Base-by-base conservation (phyloP, 2,797 vertebrate species). In the Kryptopterus vitreolus region DNA sequence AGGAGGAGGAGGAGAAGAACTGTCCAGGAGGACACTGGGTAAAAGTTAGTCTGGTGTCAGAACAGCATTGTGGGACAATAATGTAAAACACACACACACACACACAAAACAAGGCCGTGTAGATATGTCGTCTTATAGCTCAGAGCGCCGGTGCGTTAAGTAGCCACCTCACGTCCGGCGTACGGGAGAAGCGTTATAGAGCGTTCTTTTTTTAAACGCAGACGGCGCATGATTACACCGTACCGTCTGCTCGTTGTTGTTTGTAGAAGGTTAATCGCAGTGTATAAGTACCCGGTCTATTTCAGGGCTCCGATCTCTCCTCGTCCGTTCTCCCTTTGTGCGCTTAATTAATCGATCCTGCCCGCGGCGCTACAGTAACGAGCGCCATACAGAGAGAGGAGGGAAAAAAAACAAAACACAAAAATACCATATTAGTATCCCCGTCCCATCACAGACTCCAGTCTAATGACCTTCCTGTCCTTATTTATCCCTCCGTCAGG, bases 391-490 rank as follows among this genome's bases (percentile, higher is more conserved):
- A 65, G 63, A 59, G 52, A 81, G 57, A 81, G 57, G 78, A 50
- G 38, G 38, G 38, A 43, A 43, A 43, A 43, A 7, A 43, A 77
- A n/a, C n/a, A n/a, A n/a, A n/a, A n/a, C n/a, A n/a, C n/a, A n/a
- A 71, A 76, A 72, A 65, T 62, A 50, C 66, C 43, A 70, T 84
- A 84, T 76, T 77, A 65, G 72, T 65, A 77, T 78, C 58, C 76
- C 62, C n/a, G 18, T 76, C 73, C 73, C 53, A 53, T 66, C 66
- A 53, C 74, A 83, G 85, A 84, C 78, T 79, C 82, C 85, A 83
- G 78, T n/a, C 73, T 86, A 83, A 87, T 85, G 79, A 83, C 78
- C 65, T 55, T 63, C 68, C 71, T 79, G 62, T 85, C 76, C 80
- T 85, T 81, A 74, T 85, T n/a, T 81, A 83, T 76, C 53, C 35